These are phyloP conservation scores for Leptopilina boulardi DNA, from an alignment of 1,140 invertebrate species.

Conservation along the genomic window DNA sequence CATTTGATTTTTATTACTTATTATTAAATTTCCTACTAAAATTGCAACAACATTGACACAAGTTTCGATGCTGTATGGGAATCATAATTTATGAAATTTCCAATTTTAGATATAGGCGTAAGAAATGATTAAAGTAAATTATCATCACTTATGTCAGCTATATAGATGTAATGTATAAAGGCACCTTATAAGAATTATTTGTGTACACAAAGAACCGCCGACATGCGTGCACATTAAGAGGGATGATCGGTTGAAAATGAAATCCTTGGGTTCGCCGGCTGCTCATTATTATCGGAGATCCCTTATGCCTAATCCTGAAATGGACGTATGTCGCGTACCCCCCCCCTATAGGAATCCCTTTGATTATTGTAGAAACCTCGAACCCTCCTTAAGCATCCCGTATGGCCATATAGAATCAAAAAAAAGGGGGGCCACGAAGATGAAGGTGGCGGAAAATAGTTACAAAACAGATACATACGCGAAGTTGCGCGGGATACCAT, in stretches of 20 bases:
- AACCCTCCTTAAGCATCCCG: slow-evolving; percentile 2
- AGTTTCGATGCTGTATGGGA: not conserved
- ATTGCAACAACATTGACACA: slow-evolving; percentile 46
- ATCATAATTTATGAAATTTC: not conserved
- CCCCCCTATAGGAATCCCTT: slow-evolving; percentile 21
- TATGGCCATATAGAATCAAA: not conserved
- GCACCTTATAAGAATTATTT: slow-evolving; percentile 6
- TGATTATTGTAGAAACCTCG: slow-evolving; percentile 8
- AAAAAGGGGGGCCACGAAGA: slow-evolving; percentile 1
- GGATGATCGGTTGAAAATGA: slow-evolving; percentile 16
- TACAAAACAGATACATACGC: slow-evolving; percentile 52
- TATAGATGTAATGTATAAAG: too few species aligned
- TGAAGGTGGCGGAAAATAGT: slow-evolving; percentile 53
- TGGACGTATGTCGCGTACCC: slow-evolving; percentile 26
- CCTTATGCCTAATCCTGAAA: slow-evolving; percentile 25
- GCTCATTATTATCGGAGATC: slow-evolving; percentile 23
- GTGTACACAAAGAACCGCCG: slow-evolving; percentile 16
- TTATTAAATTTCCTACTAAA: not conserved
- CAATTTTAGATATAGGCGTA: not conserved
- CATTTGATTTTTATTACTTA: too few species aligned
- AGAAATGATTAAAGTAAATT: not conserved
- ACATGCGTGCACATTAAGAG: slow-evolving; percentile 30
- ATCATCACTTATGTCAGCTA: not conserved
- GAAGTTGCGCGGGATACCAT: slow-evolving; percentile 35
- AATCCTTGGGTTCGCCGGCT: slow-evolving; percentile 12